Conservation (phyloP, 1,140 invertebrate genomes). For the Semibalanus balanoides region DNA sequence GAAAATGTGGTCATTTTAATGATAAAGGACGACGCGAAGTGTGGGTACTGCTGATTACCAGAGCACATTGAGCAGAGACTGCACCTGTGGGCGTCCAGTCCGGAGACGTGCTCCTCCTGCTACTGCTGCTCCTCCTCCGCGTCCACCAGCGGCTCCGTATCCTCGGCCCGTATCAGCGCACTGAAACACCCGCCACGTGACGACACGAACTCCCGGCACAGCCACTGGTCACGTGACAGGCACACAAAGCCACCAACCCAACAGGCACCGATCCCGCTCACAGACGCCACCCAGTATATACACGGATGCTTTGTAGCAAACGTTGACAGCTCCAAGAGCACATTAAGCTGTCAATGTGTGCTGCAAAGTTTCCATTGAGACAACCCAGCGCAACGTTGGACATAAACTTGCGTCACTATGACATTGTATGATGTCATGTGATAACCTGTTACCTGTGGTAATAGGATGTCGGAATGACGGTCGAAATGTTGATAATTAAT, state of each 20-base stretch:
- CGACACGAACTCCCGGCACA: background rate
- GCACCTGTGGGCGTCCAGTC: too few species aligned
- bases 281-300: background rate
- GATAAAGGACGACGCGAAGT: background rate
- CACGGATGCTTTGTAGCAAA: too few species aligned
- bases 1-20: background rate
- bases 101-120: too few species aligned
- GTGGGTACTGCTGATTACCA: background rate
- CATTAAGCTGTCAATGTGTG: too few species aligned
- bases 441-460: too few species aligned
- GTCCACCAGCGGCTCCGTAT: background rate
- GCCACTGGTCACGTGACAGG: background rate
- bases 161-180: background rate
- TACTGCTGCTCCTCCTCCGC: background rate
- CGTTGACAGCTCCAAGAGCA: too few species aligned
- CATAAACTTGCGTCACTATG: too few species aligned
- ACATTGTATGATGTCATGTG: too few species aligned
- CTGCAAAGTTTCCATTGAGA: too few species aligned
- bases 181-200: background rate
- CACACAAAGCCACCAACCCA: background rate
- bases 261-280: background rate
- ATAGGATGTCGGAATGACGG: too few species aligned
- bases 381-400: too few species aligned
- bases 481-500: too few species aligned
- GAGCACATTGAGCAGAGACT: background rate